Conservation (phyloP, 2,113 vertebrate species). For the Perognathus longimembris region DNA sequence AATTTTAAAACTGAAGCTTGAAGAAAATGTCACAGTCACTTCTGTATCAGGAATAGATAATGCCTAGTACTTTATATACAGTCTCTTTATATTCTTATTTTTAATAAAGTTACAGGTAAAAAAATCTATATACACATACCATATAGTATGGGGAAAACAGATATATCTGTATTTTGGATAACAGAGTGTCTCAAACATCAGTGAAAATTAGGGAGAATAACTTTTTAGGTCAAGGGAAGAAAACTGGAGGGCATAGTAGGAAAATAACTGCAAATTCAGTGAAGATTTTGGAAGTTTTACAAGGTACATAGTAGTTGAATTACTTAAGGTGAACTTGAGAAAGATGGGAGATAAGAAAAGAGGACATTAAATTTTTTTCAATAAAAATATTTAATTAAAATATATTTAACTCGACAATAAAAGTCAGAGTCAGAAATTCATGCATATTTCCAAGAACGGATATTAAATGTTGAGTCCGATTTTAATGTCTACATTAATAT, state of each 20-base stretch:
- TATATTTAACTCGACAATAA: neutral
- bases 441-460: slow-evolving; percentile 1
- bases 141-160: neutral
- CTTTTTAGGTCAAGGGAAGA: neutral
- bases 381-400: neutral
- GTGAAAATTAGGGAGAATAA: neutral
- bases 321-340: neutral
- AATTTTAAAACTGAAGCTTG: neutral
- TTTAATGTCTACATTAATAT: slow-evolving; percentile 16
- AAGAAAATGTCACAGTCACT: neutral
- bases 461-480: slow-evolving; percentile 17
- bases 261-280: neutral
- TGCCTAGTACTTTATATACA: neutral
- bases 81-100: neutral
- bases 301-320: neutral
- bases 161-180: neutral
- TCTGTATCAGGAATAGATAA: neutral
- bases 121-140: neutral
- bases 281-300: slow-evolving; percentile 1
- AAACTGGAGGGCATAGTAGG: neutral
- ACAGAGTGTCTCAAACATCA: neutral
- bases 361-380: neutral
- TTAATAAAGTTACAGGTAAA: neutral
- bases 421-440: neutral
- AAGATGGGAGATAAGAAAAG: neutral